These are phyloP conservation scores for Hippopotamus amphibius DNA, from an alignment of 2,113 vertebrate genomes.

Conservation along the genomic window DNA sequence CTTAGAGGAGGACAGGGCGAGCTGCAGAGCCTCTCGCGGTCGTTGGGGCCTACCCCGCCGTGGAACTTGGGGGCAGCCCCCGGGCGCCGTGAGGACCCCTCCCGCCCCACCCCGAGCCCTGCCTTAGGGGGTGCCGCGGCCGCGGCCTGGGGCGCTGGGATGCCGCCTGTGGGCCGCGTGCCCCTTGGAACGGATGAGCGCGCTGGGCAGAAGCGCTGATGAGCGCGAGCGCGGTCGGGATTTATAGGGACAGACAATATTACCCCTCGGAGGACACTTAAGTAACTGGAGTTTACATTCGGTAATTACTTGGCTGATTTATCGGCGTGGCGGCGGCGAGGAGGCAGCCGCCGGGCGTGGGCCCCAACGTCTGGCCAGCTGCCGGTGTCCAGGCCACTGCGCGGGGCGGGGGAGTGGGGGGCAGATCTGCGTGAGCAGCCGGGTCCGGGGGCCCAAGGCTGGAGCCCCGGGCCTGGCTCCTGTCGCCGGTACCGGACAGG, in stretches of 20 bases:
- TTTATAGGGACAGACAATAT: conserved; percentile 86
- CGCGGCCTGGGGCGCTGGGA: not conserved
- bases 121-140: not conserved
- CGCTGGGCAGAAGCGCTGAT: conserved; percentile 37
- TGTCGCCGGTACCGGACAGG: not conserved
- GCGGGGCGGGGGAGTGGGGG: not conserved
- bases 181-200: not conserved
- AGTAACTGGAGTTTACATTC: conserved; percentile 83
- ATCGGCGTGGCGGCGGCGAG: conserved; percentile 80
- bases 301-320: conserved; percentile 89
- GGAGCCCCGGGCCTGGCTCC: not conserved
- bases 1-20: not conserved
- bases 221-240: conserved; percentile 75
- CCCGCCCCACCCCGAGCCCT: not conserved
- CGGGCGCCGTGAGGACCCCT: not conserved
- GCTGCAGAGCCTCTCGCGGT: not conserved
- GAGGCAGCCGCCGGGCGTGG: conserved; percentile 67
- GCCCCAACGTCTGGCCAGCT: conserved; percentile 74
- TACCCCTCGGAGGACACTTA: conserved; percentile 88
- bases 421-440: conserved; percentile 49
- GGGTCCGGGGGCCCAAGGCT: not conserved
- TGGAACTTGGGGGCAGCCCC: not conserved
- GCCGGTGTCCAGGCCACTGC: conserved; percentile 66
- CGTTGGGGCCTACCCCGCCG: not conserved
- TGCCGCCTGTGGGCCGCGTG: not conserved